These are phyloP conservation scores for Bolinopsis microptera DNA, from an alignment of 37 sponge, comb jelly and placozoan species.

Conservation along the genomic window DNA sequence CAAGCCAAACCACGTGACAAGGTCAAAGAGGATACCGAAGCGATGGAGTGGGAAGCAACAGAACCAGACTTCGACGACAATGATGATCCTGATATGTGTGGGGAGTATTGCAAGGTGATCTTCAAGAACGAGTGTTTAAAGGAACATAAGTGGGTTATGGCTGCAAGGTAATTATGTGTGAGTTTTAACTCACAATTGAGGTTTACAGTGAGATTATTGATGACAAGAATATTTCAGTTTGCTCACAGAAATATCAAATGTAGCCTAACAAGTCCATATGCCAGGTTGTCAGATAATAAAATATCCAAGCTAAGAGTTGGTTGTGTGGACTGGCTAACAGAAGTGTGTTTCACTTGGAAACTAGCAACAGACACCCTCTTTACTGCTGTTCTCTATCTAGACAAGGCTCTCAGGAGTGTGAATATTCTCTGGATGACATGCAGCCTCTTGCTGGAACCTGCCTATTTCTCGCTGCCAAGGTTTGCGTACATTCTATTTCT, in stretches of 20 bases:
- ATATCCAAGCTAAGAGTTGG: neutral
- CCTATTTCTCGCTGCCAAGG: neutral
- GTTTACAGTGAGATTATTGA: too few species aligned
- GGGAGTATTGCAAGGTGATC: conserved; percentile 56
- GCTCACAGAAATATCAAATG: too few species aligned
- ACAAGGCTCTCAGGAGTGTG: neutral
- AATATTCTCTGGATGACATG: neutral
- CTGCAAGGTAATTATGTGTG: too few species aligned
- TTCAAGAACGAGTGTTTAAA: neutral
- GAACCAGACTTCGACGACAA: conserved; percentile 43
- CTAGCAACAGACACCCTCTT: conserved; percentile 64
- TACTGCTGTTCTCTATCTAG: conserved; percentile 20
- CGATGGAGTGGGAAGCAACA: neutral
- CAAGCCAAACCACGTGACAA: too few species aligned
- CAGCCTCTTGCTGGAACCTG: conserved; percentile 33
- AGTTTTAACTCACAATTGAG: too few species aligned
- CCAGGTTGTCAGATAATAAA: conserved; percentile 4
- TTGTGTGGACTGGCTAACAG: conserved; percentile 57
- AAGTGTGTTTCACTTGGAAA: conserved; percentile 28
- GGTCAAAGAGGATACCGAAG: too few species aligned
- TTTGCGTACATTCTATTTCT: too few species aligned
- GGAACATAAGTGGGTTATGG: conserved; percentile 22
- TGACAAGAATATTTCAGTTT: too few species aligned
- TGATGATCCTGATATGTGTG: conserved; percentile 6
- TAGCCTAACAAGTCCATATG: too few species aligned